These are phyloP conservation scores for Leptoclinus maculatus DNA, from an alignment of 2,797 vertebrate genomes.

Conservation along the genomic window DNA sequence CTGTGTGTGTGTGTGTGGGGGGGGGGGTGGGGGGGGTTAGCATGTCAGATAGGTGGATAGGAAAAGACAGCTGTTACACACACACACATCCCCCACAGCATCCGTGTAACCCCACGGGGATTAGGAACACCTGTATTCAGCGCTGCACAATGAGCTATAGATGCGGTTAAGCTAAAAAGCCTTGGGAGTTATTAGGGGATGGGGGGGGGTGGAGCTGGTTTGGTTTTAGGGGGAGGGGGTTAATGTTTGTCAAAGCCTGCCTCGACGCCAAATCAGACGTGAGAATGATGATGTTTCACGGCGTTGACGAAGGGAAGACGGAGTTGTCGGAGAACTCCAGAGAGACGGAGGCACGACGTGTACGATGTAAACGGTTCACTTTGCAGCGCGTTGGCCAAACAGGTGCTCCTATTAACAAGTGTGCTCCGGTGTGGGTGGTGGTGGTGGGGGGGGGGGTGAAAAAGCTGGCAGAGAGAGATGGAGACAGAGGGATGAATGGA, in stretches of 20 bases:
- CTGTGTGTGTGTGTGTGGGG: constrained; percentile 32
- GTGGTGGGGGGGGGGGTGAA: constrained; percentile 58
- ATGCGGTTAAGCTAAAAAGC: constrained; percentile 75
- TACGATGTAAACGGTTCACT: constrained; percentile 66
- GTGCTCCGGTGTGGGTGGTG: constrained; percentile 56
- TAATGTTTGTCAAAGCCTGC: constrained; percentile 44
- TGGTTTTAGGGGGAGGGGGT: constrained; percentile 16
- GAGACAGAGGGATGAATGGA: constrained; percentile 58
- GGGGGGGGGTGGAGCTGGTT: constrained; percentile 51
- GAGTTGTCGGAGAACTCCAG: constrained; percentile 62
- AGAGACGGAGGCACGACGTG: constrained; percentile 49
- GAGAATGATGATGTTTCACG: constrained; percentile 60
- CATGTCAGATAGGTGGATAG: constrained; percentile 68
- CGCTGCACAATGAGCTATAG: constrained; percentile 78
- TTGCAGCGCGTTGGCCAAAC: constrained; percentile 73
- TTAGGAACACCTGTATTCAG: constrained; percentile 84
- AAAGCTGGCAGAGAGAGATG: constrained; percentile 43
- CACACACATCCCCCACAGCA: constrained; percentile 62
- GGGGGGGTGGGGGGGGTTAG: constrained; percentile 33
- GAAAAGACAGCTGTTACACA: constrained; percentile 74
- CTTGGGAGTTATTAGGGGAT: constrained; percentile 65
- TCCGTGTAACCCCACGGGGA: constrained; percentile 71
- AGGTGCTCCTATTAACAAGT: constrained; percentile 81
- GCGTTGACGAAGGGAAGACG: background rate
- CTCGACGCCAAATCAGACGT: constrained; percentile 49